Percentiles rank a stretch among this genome's conserved stretches.
phyloP scores from a whole-genome alignment of 2,888 invertebrate genomes.

The Lymantria monacha region DNA sequence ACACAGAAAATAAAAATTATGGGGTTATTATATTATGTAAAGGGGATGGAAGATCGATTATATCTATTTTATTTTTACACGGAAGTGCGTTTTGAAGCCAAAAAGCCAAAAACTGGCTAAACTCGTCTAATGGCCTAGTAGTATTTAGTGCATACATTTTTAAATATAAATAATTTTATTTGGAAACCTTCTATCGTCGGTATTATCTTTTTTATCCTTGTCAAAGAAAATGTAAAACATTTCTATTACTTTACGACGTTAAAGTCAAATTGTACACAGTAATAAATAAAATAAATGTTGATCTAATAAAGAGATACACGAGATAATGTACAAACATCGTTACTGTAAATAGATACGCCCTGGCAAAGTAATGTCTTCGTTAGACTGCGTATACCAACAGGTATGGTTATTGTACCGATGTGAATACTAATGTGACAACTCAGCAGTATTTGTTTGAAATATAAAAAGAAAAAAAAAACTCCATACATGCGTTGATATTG shows the following conservation, averaged over 20 bases:
- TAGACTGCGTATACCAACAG: not conserved
- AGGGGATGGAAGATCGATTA: too few relatives aligned
- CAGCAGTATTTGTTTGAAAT: not conserved
- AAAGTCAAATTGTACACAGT: not conserved
- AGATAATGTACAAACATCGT: not conserved
- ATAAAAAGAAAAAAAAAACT: not conserved
- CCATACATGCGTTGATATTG: slow-evolving; percentile 37
- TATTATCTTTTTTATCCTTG: too few relatives aligned
- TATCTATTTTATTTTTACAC: too few relatives aligned
- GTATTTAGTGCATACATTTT: too few relatives aligned
- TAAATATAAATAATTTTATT: too few relatives aligned
- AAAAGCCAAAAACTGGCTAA: too few relatives aligned
- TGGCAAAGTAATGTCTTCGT: not conserved
- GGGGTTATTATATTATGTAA: too few relatives aligned
- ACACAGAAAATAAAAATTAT: too few relatives aligned
- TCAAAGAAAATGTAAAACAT: too few relatives aligned
- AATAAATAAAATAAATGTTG: not conserved
- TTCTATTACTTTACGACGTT: not conserved
- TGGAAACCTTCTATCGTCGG: too few relatives aligned
- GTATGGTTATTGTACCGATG: slow-evolving; percentile 3
- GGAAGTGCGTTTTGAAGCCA: too few relatives aligned
- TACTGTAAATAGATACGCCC: not conserved
- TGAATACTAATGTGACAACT: slow-evolving; percentile 42
- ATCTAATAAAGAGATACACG: not conserved
- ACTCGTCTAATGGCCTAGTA: too few relatives aligned